These are phyloP conservation scores for Leptopilina myrica DNA, from an alignment of 2,888 invertebrate genomes.

Conservation along the genomic window DNA sequence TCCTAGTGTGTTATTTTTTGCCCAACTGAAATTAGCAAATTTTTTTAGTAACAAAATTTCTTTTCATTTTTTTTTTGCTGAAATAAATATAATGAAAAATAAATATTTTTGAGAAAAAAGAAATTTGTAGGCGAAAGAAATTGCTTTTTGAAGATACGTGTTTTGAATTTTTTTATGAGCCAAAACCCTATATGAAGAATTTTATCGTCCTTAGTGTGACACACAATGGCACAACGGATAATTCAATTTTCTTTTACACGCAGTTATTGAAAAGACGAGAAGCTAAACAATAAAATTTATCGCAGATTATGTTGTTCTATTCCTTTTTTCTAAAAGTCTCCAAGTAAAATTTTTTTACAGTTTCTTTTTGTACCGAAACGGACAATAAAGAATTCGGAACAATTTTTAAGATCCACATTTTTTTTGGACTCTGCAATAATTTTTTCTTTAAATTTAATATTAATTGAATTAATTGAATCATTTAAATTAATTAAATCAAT, in stretches of 20 bases:
- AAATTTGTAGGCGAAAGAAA: constrained; percentile 3
- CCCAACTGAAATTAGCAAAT: too few species aligned
- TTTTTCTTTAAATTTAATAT: too few species aligned
- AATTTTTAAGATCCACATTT: background rate
- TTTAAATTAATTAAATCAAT: too few species aligned
- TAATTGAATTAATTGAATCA: too few species aligned
- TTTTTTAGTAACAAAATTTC: too few species aligned
- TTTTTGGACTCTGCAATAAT: background rate
- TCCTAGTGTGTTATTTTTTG: too few species aligned
- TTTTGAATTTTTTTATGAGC: background rate
- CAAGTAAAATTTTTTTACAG: background rate
- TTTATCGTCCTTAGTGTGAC: background rate
- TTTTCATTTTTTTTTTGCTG: too few species aligned
- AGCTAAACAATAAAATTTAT: background rate
- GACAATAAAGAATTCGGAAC: background rate
- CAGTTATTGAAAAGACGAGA: constrained; percentile 8
- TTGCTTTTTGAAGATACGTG: constrained; percentile 8
- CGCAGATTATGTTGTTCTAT: constrained; percentile 8
- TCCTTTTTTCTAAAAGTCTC: background rate
- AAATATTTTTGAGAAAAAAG: background rate
- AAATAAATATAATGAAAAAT: background rate
- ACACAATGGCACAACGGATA: background rate
- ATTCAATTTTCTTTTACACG: constrained; percentile 11
- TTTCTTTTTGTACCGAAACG: background rate
- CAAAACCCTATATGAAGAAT: background rate